Conservation (phyloP, 2,888 invertebrate genomes). For the Ctena decussata region DNA sequence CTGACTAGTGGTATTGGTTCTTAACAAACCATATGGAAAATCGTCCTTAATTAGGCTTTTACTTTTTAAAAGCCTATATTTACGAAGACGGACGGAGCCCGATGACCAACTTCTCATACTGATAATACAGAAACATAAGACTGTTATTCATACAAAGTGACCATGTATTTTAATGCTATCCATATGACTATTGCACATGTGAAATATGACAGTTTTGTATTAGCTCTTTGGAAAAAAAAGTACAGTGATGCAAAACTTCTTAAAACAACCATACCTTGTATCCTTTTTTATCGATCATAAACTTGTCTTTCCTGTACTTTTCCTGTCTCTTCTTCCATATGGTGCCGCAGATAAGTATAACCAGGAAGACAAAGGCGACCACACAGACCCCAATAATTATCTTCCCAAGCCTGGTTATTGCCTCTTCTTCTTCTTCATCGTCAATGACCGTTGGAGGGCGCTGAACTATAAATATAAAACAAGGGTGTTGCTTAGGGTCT, state of each 20-base stretch:
- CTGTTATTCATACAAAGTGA: too few species aligned
- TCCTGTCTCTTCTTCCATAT: slow-evolving; percentile 7
- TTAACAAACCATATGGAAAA: too few species aligned
- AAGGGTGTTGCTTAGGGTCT: neutral
- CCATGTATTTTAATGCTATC: too few species aligned
- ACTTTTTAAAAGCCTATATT: too few species aligned
- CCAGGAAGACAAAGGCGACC: slow-evolving; percentile 43
- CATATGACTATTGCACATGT: too few species aligned
- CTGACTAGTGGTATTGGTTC: too few species aligned
- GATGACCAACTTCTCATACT: too few species aligned
- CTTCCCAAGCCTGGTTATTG: slow-evolving; percentile 44
- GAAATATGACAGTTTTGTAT: too few species aligned
- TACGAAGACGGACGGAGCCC: too few species aligned
- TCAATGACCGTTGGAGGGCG: neutral
- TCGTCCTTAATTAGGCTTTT: too few species aligned
- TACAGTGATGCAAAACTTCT: neutral
- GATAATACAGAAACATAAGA: too few species aligned
- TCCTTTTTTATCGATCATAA: neutral
- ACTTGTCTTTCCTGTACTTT: neutral
- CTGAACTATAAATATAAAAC: neutral
- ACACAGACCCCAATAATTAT: slow-evolving; percentile 57
- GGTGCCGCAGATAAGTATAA: slow-evolving; percentile 57
- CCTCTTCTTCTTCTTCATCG: slow-evolving; percentile 9
- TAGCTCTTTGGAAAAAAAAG: too few species aligned
- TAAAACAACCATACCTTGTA: neutral